Evolutionary conservation across 2,888 invertebrate species (phyloP).

Genomic region (Gisinianus flammeolus): DNA sequence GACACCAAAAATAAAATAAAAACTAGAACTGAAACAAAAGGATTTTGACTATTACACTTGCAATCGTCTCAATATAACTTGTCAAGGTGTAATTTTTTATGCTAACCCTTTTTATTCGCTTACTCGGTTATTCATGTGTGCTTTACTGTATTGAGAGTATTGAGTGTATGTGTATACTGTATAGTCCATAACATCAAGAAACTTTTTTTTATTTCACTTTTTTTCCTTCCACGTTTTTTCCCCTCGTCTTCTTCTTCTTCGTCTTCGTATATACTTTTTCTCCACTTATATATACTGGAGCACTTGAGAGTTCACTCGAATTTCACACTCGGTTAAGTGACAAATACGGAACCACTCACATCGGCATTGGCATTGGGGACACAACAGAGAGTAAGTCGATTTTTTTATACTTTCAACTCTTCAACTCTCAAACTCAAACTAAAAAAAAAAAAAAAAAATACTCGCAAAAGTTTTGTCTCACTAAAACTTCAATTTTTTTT

Average conservation of each 20-base stretch:
- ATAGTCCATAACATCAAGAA: neutral
- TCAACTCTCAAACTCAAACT: neutral
- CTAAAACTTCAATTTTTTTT: slow-evolving; percentile 2
- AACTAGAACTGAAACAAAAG: neutral
- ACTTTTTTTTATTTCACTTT: neutral
- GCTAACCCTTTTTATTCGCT: slow-evolving; percentile 1
- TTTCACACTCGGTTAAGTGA: slow-evolving; percentile 21
- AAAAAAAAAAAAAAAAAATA: no score
- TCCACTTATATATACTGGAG: neutral
- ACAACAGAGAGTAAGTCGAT: slow-evolving; percentile 10
- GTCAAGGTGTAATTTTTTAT: slow-evolving; percentile 17
- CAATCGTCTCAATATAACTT: slow-evolving; percentile 11
- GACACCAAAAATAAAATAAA: neutral
- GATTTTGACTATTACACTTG: slow-evolving; percentile 15
- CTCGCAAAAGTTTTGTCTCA: neutral
- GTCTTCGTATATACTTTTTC: no score
- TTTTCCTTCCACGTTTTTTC: neutral
- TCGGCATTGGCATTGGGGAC: no score
- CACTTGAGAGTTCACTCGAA: slow-evolving; percentile 18
- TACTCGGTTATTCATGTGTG: neutral
- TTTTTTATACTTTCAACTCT: slow-evolving; percentile 11
- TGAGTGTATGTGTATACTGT: neutral
- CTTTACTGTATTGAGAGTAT: neutral
- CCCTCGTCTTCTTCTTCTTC: no score
- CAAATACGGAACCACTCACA: slow-evolving; percentile 21